Conservation (phyloP, 2,797 vertebrate genomes). For the Leptodactylus fallax region DNA sequence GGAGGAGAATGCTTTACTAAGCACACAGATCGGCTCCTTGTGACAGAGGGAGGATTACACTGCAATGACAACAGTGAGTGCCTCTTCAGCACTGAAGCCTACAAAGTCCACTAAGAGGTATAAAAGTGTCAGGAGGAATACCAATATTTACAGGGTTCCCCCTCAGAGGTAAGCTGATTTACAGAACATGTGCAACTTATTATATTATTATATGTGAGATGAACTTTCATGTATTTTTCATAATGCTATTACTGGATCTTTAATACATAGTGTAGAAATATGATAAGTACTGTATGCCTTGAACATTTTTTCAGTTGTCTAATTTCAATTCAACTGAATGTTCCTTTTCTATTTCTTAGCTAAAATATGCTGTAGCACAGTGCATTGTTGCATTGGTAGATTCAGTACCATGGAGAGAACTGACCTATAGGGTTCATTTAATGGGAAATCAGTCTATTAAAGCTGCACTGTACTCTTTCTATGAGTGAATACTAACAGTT, state of each 20-base stretch:
- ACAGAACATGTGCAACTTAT: not conserved
- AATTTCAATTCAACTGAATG: not conserved
- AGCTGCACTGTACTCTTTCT: too few species aligned
- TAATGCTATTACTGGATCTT: not conserved
- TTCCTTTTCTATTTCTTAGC: too few species aligned
- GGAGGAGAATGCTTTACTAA: conserved; percentile 52
- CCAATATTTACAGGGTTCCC: conserved; percentile 79
- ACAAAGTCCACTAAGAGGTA: conserved; percentile 79
- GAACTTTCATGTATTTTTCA: not conserved
- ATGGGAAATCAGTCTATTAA: too few species aligned
- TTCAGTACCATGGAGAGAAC: conserved; percentile 54
- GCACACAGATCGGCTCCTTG: conserved; percentile 37
- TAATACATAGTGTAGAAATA: not conserved
- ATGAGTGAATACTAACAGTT: too few species aligned
- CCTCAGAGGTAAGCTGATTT: conserved; percentile 80
- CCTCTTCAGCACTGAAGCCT: conserved; percentile 72
- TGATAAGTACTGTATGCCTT: not conserved
- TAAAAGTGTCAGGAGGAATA: conserved; percentile 81
- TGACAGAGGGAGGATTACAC: conserved; percentile 50
- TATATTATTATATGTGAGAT: not conserved
- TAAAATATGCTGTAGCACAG: too few species aligned
- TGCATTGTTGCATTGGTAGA: not conserved
- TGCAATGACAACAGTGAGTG: conserved; percentile 76
- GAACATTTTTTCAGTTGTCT: not conserved
- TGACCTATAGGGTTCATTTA: not conserved